phyloP scores from a whole-genome alignment of 2,797 vertebrate genomes.

The Scolopax bukidnonensis region DNA sequence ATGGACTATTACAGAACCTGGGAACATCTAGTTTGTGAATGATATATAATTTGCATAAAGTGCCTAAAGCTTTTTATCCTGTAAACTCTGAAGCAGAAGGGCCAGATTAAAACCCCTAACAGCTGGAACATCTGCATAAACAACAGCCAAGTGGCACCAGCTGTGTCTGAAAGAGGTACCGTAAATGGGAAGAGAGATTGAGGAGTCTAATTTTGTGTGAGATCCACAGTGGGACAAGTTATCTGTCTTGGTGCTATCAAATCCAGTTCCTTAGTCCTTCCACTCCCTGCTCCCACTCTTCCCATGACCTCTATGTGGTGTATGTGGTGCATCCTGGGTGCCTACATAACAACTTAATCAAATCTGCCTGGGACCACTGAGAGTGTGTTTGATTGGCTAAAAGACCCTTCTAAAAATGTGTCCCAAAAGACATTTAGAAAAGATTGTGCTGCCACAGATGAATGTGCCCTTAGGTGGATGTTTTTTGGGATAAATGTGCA shows the following conservation, averaged over 20 bases:
- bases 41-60: not conserved
- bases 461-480: not conserved
- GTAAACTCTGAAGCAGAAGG: not conserved
- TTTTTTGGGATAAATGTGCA: not conserved
- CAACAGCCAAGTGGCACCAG: not conserved
- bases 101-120: not conserved
- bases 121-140: constrained; percentile 43
- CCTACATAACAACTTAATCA: not conserved
- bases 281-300: not conserved
- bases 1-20: not conserved
- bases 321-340: not conserved
- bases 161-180: not conserved
- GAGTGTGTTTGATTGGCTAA: not conserved
- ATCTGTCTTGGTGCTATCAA: not conserved
- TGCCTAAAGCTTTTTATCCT: not conserved
- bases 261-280: not conserved
- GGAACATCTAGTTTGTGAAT: constrained; percentile 9
- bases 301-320: not conserved
- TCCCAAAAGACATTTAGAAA: not conserved
- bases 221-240: not conserved
- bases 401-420: not conserved
- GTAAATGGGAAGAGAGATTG: not conserved
- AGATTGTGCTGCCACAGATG: not conserved
- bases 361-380: not conserved
- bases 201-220: not conserved